Conservation (phyloP, 1,140 invertebrate genomes). For the Stegodyphus dumicola region DNA sequence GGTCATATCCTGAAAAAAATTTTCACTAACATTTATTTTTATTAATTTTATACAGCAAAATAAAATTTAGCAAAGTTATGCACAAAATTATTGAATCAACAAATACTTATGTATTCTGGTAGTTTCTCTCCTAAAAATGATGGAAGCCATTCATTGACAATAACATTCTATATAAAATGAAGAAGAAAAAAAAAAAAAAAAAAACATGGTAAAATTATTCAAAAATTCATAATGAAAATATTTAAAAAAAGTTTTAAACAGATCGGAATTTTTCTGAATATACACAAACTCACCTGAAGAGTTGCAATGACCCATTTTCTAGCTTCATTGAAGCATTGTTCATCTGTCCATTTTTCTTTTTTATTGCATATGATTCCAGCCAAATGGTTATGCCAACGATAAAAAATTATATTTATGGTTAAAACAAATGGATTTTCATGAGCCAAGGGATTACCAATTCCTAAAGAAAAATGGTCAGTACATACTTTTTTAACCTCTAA, state of each 20-base stretch:
- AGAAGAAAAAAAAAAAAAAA: background rate
- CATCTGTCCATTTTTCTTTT: slow-evolving; percentile 70
- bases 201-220: background rate
- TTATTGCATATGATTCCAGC: slow-evolving; percentile 68
- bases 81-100: background rate
- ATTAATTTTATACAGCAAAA: background rate
- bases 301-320: slow-evolving; percentile 74
- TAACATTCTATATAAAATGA: slow-evolving; percentile 66
- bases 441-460: slow-evolving; percentile 74
- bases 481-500: too few relatives aligned
- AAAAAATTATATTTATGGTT: slow-evolving; percentile 74
- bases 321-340: slow-evolving; percentile 74
- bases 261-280: background rate
- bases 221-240: background rate
- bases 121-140: slow-evolving; percentile 67
- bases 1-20: slow-evolving; percentile 73
- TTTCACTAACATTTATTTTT: slow-evolving; percentile 5
- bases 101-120: slow-evolving; percentile 31
- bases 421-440: slow-evolving; percentile 74
- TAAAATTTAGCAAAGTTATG: background rate
- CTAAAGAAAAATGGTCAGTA: slow-evolving; percentile 65
- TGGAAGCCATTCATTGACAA: slow-evolving; percentile 72
- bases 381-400: slow-evolving; percentile 75
- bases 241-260: background rate
- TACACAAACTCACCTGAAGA: slow-evolving; percentile 66